These are phyloP conservation scores for Copidosoma floridanum DNA, from an alignment of 1,140 invertebrate species.

Conservation along the genomic window DNA sequence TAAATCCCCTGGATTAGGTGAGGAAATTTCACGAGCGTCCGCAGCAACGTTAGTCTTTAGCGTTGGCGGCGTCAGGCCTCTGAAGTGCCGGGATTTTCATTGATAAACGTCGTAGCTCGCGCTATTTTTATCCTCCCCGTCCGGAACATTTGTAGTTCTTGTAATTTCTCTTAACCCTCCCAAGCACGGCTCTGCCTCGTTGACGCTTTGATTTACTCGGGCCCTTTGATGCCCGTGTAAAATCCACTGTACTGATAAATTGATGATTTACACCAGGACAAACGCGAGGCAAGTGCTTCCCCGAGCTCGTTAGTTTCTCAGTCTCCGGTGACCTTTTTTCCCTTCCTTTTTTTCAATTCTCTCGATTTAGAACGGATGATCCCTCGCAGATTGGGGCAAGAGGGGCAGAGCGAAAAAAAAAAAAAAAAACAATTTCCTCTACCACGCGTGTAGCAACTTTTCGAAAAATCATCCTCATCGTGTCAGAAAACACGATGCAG, in stretches of 20 bases:
- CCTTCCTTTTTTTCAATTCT: too few species aligned
- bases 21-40: conserved; percentile 7
- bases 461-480: too few species aligned
- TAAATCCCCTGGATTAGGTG: conserved; percentile 17
- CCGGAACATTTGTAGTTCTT: conserved; percentile 11
- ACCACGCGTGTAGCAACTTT: too few species aligned
- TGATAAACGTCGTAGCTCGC: conserved; percentile 16
- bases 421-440: too few species aligned
- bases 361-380: too few species aligned
- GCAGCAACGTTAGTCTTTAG: too few species aligned
- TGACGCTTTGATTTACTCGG: conserved; percentile 25
- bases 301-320: too few species aligned
- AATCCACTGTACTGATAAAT: conserved; percentile 20
- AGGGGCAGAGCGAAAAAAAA: too few species aligned
- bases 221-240: conserved; percentile 13
- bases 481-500: too few species aligned
- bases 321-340: too few species aligned
- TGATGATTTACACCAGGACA: conserved; percentile 15
- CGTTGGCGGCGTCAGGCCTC: too few species aligned
- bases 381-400: too few species aligned
- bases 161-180: conserved; percentile 12
- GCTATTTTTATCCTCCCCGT: conserved; percentile 16
- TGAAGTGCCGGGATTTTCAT: conserved; percentile 25
- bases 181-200: conserved; percentile 1
- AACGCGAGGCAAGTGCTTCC: neutral